These are phyloP conservation scores for Biston stratarius DNA, from an alignment of 2,888 invertebrate species.

Conservation along the genomic window DNA sequence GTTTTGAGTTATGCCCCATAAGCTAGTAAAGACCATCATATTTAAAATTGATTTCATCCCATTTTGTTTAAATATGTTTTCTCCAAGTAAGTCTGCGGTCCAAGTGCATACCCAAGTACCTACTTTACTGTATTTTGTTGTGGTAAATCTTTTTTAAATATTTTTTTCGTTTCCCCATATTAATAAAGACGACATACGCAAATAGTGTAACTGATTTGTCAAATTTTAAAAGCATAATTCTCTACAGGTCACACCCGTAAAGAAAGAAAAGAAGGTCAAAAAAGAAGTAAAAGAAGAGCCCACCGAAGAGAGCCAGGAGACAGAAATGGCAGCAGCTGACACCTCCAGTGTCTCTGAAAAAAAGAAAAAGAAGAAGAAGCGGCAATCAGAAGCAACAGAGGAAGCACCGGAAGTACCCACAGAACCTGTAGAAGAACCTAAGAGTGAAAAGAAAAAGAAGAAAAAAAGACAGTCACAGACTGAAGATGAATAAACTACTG, in stretches of 20 bases:
- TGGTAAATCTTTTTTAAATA: too few species aligned
- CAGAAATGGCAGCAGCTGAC: constrained; percentile 47
- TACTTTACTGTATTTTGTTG: too few species aligned
- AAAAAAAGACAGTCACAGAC: constrained; percentile 64
- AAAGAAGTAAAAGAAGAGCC: constrained; percentile 54
- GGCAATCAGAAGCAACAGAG: constrained; percentile 72
- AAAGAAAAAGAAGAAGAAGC: constrained; percentile 85
- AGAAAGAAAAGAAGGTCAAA: constrained; percentile 73
- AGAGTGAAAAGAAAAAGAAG: constrained; percentile 79
- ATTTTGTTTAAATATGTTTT: too few species aligned
- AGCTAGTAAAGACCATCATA: too few species aligned
- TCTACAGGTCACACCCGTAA: constrained; percentile 60
- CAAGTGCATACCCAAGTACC: too few species aligned
- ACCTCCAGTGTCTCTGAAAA: constrained; percentile 70
- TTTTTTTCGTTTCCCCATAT: too few species aligned
- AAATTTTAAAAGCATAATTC: background rate
- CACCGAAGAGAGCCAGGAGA: constrained; percentile 59
- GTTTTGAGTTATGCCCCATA: too few species aligned
- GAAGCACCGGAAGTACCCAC: constrained; percentile 51
- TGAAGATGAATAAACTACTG: constrained; percentile 63
- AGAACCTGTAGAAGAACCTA: constrained; percentile 51
- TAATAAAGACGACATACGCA: too few species aligned
- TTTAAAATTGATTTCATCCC: too few species aligned
- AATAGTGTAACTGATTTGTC: too few species aligned
- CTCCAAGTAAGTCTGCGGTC: too few species aligned